A percentile compares a stretch with the other conserved stretches of the same genome.
Evolutionary conservation across 35 echinoderm and acorn worm genomes (phyloP).

Genomic region (Apostichopus japonicus): DNA sequence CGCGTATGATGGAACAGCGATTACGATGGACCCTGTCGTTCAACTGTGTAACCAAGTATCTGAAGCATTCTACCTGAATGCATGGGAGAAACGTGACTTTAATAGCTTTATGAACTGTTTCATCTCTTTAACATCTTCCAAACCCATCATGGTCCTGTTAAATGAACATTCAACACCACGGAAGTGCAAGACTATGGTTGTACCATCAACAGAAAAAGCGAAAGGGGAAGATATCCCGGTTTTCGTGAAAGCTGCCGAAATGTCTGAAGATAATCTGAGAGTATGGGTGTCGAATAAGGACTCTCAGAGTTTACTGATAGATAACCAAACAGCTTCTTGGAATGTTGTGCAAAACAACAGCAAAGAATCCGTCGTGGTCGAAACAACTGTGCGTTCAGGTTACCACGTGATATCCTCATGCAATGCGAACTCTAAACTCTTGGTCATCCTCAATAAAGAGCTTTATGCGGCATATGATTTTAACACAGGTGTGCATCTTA

Average conservation of each 20-base stretch:
- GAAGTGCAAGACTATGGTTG: neutral
- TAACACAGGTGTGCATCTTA: neutral
- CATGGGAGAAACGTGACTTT: neutral
- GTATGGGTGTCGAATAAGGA: slow-evolving; percentile 25
- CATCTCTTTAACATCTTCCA: neutral
- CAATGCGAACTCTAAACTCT: neutral
- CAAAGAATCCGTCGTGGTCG: neutral
- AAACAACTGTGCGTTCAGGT: neutral
- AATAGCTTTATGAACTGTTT: neutral
- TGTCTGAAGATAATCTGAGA: neutral
- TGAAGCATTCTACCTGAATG: neutral
- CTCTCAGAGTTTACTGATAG: neutral
- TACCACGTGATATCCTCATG: slow-evolving; percentile 11
- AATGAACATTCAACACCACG: neutral
- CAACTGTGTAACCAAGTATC: neutral
- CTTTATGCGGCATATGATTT: neutral
- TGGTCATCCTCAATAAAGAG: neutral
- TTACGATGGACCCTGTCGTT: neutral
- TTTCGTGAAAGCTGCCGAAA: neutral
- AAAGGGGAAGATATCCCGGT: neutral
- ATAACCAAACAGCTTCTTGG: neutral
- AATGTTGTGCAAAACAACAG: neutral
- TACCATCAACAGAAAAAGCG: neutral
- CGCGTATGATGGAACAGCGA: neutral
- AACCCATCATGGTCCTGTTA: neutral